Percentiles rank a stretch among this genome's conserved stretches.
Evolutionary conservation across 37 sponge, comb jelly and placozoan genomes (phyloP).

Genomic region (Spongilla lacustris): DNA sequence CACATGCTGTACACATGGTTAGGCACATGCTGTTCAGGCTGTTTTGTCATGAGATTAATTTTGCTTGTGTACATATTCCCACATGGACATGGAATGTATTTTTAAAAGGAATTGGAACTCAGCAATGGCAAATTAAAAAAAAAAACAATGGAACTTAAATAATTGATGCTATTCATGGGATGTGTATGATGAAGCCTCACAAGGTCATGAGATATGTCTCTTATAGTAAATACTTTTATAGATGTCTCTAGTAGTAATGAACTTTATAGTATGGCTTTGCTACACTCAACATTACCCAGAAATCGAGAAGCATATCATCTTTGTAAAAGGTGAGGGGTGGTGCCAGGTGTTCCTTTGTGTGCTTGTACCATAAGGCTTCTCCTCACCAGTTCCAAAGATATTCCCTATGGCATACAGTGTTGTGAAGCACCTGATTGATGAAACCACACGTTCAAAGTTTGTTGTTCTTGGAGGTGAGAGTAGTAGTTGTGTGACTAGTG

Average conservation of each 20-base stretch:
- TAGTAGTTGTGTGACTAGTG: background rate
- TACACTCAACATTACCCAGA: constrained; percentile 52
- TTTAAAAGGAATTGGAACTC: too few species aligned
- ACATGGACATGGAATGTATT: too few species aligned
- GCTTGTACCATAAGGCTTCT: background rate
- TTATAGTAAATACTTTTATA: background rate
- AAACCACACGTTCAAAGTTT: constrained; percentile 55
- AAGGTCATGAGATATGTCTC: too few species aligned
- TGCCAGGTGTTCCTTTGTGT: background rate
- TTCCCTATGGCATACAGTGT: constrained; percentile 64
- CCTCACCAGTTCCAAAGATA: constrained; percentile 48
- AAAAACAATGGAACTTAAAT: too few species aligned
- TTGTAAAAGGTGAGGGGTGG: constrained; percentile 34
- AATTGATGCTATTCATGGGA: too few species aligned
- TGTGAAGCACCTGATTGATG: constrained; percentile 63
- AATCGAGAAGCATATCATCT: constrained; percentile 16
- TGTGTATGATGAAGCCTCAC: too few species aligned
- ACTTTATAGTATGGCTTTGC: too few species aligned
- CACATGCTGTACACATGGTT: too few species aligned
- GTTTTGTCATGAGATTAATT: too few species aligned
- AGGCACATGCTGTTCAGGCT: too few species aligned
- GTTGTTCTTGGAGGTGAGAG: constrained; percentile 53
- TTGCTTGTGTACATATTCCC: too few species aligned
- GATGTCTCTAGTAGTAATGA: background rate
- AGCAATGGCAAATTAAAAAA: too few species aligned